A percentile compares a stretch with the other conserved stretches of the same genome.
Conservation (phyloP, 2,888 invertebrate genomes). For the Dasysyrphus albostriatus region DNA sequence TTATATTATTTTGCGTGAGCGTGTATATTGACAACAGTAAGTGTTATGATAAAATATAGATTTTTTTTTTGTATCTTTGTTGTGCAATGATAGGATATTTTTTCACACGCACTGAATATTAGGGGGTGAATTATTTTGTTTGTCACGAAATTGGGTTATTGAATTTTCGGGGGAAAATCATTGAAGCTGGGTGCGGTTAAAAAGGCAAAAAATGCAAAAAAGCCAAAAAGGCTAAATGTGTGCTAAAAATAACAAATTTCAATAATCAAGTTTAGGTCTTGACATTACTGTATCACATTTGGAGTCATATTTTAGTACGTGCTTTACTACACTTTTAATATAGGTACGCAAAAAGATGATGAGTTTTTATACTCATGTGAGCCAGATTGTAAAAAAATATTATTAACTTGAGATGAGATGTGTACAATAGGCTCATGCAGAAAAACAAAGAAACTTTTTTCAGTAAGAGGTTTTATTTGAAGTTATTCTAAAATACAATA, state of each 20-base stretch:
- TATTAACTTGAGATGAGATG: too few relatives aligned
- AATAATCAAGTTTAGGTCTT: conserved; percentile 4
- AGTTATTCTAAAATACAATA: too few relatives aligned
- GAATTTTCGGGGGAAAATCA: not conserved
- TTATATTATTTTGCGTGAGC: conserved; percentile 12
- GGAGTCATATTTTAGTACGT: conserved; percentile 9
- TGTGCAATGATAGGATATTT: not conserved
- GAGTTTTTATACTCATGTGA: not conserved
- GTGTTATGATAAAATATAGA: not conserved
- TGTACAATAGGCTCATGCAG: too few relatives aligned
- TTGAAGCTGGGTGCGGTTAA: not conserved
- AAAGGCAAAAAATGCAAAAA: too few relatives aligned
- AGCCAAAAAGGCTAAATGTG: not conserved
- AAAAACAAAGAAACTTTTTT: too few relatives aligned
- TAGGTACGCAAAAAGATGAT: not conserved
- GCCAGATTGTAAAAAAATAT: too few relatives aligned
- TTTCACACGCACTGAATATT: not conserved
- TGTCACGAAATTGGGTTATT: conserved; percentile 16
- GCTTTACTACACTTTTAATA: not conserved
- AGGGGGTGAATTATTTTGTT: not conserved
- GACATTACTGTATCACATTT: not conserved
- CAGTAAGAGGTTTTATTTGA: too few relatives aligned
- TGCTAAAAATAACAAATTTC: conserved; percentile 10
- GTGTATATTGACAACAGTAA: not conserved
- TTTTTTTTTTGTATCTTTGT: not conserved